Evolutionary conservation across 2,888 invertebrate genomes (phyloP), one percentile per base, ranked within the genome.

Genomic region (Harmothoe impar): DNA sequence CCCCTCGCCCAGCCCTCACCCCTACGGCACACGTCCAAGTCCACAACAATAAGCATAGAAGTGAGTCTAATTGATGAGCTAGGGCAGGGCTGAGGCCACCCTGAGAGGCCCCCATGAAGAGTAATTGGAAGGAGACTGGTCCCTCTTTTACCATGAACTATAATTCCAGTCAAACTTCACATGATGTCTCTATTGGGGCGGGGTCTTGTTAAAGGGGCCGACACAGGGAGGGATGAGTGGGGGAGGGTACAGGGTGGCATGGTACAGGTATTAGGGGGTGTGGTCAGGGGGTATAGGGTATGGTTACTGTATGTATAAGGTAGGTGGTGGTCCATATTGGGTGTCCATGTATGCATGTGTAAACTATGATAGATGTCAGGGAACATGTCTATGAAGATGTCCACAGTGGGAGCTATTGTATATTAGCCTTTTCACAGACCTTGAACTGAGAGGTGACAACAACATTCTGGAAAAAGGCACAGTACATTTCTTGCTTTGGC

Each of bases 21-120:
- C 62, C 62, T 62, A n/a, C 62, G 62, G 62, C n/a, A 62, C n/a
- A n/a, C n/a, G 62, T n/a, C 62, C n/a, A 62, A 20, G n/a, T 62
- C 15, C 20, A 62, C 62, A n/a, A 62, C 23, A 62, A 62, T 12
- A n/a, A 62, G 62, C n/a, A 20, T 62, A n/a, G 62, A 62, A n/a
- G 62, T 62, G 62, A 20, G 62, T 62, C 62, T 62, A 62, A 62
- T 62, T 62, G 62, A 62, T 62, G 62, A 62, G 62, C n/a, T 5
- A 20, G 62, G 62, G n/a, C 62, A 20, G n/a, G 23, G 62, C n/a
- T 62, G 62, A 12, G 62, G 1, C n/a, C 62, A 62, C 62, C 62
- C 62, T 62, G 62, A n/a, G 62, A 62, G 62, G n/a, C 62, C 62
- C 23, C 62, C 62, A n/a, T 62, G 20, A n/a, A 20, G 20, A 15